Evolutionary conservation across 2,888 invertebrate species (phyloP), one percentile per base, ranked within the genome.

Genomic region (Oeneis ivallda): DNA sequence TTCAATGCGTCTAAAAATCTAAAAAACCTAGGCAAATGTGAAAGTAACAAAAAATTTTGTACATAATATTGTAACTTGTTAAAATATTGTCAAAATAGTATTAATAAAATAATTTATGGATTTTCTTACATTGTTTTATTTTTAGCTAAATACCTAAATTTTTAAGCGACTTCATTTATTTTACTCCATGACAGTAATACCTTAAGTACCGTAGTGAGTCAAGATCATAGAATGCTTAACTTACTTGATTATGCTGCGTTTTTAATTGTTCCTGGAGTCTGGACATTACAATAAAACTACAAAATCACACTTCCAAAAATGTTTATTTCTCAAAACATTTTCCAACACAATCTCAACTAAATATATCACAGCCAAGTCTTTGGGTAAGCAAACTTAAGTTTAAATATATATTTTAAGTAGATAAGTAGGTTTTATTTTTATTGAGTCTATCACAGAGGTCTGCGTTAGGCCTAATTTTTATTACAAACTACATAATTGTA

Each of bases 101-200:
- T 87, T 89, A 90, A 87, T 90, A 90, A 90, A 85, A 41, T 89
- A 91, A 90, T 87, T 89, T 90, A 91, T 89, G 87, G 85, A 89
- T 87, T 91, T 91, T 89, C 87, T 75, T 72, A 9, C 43, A 26
- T 34, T 72, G 72, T 79, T 75, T 76, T 74, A 76, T 79, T 72
- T 64, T 52, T 3, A 1, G 9, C 3, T 7, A 10, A 6, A 17
- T 15, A 7, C 7, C n/a, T 15, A 15, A 7, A n/a, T 13, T 10
- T 43, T 13, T 43, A 1, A n/a, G 13, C 6, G 32, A 34, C 8
- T 65, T 70, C 72, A n/a, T n/a, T 71, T 71, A 75, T 70, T 26
- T 26, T 1, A 5, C 26, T 26, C 26, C 26, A 26, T 5, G 26
- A 26, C 5, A 26, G 5, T 26, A 26, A 26, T 26, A 2, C 26